Evolutionary conservation across 2,888 invertebrate genomes (phyloP).

Genomic region (Tinea semifulvella): DNA sequence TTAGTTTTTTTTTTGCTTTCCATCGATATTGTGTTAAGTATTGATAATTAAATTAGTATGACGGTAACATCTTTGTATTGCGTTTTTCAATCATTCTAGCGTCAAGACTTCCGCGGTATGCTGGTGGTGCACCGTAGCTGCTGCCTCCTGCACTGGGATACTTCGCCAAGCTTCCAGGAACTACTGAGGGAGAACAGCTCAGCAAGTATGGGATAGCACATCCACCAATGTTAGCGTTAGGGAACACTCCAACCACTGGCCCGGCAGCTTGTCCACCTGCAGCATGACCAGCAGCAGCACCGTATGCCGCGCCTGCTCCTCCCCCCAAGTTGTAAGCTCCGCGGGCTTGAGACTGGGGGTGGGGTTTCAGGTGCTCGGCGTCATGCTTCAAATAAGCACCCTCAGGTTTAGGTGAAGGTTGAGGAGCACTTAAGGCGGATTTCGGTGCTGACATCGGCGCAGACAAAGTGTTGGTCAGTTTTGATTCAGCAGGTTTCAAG

Average conservation of each 20-base stretch:
- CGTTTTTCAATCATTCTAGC: slow-evolving; percentile 24
- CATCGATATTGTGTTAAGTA: no score
- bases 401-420: neutral
- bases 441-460: neutral
- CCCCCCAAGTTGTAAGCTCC: slow-evolving; percentile 10
- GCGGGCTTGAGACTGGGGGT: neutral
- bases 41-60: no score
- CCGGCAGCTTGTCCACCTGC: slow-evolving; percentile 8
- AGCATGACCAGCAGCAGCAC: neutral
- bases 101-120: slow-evolving; percentile 40
- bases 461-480: neutral
- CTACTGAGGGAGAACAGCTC: slow-evolving; percentile 52
- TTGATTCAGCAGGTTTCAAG: no score
- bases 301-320: slow-evolving; percentile 5
- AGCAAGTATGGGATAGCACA: slow-evolving; percentile 51
- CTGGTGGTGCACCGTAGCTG: slow-evolving; percentile 4
- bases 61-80: neutral
- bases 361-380: neutral
- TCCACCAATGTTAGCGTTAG: slow-evolving; percentile 43
- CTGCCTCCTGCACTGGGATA: slow-evolving; percentile 21
- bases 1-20: no score
- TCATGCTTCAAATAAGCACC: neutral
- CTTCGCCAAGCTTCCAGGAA: slow-evolving; percentile 43
- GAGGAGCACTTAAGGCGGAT: neutral
- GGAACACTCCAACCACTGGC: slow-evolving; percentile 45